Base-by-base conservation (phyloP, 2,888 invertebrate species). In the Elmis aenea region DNA sequence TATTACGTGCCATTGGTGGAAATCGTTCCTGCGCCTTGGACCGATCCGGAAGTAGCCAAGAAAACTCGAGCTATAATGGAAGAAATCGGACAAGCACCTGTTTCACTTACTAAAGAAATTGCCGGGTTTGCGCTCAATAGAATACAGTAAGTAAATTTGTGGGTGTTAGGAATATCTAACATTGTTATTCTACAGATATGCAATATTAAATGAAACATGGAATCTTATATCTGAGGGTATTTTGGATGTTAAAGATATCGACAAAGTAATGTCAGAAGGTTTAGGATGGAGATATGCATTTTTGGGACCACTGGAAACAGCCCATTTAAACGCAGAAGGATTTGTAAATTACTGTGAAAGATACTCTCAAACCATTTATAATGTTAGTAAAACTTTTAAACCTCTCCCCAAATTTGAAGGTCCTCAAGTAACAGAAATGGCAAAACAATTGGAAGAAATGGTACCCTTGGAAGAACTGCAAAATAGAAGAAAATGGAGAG, bases 201-300 rank as follows among this genome's bases (percentile, higher is more conserved):
- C 93, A 0, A 85, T 97, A 51, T 66, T 96, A 27, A 89, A 92
- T 59, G 96, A 96, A 71, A 82, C 85, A 0, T 96, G 90, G 87
- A 79, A 89, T 48, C 71, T 96, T 28, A 85, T 95, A 0, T 76
- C 83, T 38, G 85, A 84, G 46, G 88, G 85, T 11, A 74, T 95
- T n/a, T 73, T 96, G 9, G 78, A 80, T 58, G 91, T 88, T 0
- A 79, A 84, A 52, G 96, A 96, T 60, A 75, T 94, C 2, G 96
- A 97, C 59, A 85, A 83, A 54, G 92, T 95, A 1, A 94, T 95
- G 79, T 87, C 87, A 1, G 88, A 91, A 61, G 96, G 96, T 5
- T 76, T 97, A 21, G 96, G 95, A 6, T 86, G 90, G 78, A 77
- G 96, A 28, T 97, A 96, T 62, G 95, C 95, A 4, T 96, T 96